phyloP scores from a whole-genome alignment of 2,113 vertebrate species.

The Nestor notabilis region DNA sequence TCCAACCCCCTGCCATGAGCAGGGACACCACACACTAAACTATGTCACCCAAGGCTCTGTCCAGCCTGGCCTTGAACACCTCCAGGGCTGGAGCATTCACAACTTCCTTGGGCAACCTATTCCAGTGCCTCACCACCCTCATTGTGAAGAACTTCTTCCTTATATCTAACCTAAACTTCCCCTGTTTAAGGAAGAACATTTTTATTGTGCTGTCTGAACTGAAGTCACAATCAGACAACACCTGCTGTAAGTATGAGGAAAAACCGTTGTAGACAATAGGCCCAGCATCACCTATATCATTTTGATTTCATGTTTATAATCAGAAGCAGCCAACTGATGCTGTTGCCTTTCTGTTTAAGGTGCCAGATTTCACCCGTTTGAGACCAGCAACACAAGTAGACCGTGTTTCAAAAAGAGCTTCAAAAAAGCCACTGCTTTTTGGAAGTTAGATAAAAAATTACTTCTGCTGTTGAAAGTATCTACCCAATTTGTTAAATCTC shows the following conservation, averaged over 20 bases:
- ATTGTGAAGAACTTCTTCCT: too few relatives aligned
- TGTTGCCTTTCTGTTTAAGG: neutral
- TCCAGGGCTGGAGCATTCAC: too few relatives aligned
- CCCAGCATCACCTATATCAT: neutral
- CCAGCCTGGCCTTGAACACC: too few relatives aligned
- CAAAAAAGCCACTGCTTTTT: neutral
- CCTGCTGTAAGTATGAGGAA: neutral
- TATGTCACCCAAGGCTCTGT: too few relatives aligned
- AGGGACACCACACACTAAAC: too few relatives aligned
- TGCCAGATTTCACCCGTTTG: neutral
- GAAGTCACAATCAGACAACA: neutral
- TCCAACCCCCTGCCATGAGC: too few relatives aligned
- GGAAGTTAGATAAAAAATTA: neutral
- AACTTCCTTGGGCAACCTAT: too few relatives aligned
- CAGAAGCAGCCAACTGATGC: neutral
- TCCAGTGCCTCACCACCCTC: too few relatives aligned
- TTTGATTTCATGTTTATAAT: neutral
- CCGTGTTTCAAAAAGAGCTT: neutral
- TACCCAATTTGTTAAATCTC: rapidly evolving
- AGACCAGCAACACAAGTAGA: neutral
- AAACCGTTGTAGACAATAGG: neutral
- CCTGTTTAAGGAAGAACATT: neutral
- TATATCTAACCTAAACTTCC: too few relatives aligned
- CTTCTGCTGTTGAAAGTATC: neutral
- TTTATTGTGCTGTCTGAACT: neutral